These are phyloP conservation scores for Eudorcas thomsonii DNA, from an alignment of 2,113 vertebrate genomes.

Conservation along the genomic window DNA sequence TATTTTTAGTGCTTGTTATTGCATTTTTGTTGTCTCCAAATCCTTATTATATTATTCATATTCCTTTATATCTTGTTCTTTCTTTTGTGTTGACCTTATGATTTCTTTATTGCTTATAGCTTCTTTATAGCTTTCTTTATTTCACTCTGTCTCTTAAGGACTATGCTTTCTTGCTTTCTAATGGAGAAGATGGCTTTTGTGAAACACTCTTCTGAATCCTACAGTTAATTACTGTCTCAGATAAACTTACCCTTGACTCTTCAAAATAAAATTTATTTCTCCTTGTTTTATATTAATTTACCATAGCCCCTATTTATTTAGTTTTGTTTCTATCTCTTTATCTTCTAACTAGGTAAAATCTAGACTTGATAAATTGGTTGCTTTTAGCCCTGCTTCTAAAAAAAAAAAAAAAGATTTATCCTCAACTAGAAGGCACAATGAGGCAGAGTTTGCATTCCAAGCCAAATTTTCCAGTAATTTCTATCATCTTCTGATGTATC, in stretches of 20 bases:
- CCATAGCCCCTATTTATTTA: neutral
- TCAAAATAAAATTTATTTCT: neutral
- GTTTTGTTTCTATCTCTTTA: neutral
- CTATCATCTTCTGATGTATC: neutral
- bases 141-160: neutral
- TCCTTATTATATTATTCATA: neutral
- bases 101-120: neutral
- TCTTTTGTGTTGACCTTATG: neutral
- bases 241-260: neutral
- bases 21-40: neutral
- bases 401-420: neutral
- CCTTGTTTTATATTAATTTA: neutral
- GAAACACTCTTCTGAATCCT: neutral
- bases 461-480: neutral
- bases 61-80: neutral
- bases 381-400: neutral
- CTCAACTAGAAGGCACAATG: neutral
- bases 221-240: neutral
- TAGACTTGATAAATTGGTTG: neutral
- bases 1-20: neutral
- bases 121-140: neutral
- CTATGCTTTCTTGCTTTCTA: neutral
- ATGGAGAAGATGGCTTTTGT: neutral
- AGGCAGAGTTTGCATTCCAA: neutral
- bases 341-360: neutral